Conservation (phyloP, 2,888 invertebrate species). For the Tenthredo livida region DNA sequence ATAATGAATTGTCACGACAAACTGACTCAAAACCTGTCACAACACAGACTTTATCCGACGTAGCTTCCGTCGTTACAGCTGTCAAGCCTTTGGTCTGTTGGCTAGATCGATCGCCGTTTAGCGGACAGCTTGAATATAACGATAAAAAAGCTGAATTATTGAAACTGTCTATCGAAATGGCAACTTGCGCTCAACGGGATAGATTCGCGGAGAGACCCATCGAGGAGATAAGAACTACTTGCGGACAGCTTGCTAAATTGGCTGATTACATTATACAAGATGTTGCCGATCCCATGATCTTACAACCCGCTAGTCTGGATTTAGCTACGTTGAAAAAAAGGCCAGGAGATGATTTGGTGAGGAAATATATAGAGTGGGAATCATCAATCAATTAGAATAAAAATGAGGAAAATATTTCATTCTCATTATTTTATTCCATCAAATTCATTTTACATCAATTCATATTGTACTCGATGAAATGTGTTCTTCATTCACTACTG, state of each 20-base stretch:
- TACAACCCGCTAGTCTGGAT: conserved; percentile 95
- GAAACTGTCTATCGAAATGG: conserved; percentile 90
- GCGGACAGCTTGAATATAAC: conserved; percentile 85
- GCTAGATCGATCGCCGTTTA: conserved; percentile 88
- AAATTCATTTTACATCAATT: not conserved
- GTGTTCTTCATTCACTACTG: not conserved
- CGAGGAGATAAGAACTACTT: conserved; percentile 86
- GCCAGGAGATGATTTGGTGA: conserved; percentile 89
- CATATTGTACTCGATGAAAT: not conserved
- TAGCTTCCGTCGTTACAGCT: conserved; percentile 90
- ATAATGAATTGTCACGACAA: conserved; percentile 84
- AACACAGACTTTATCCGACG: conserved; percentile 91
- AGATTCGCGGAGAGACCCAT: conserved; percentile 93
- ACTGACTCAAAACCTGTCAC: conserved; percentile 83
- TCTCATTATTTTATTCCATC: not conserved
- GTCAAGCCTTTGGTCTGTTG: conserved; percentile 94
- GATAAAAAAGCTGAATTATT: conserved; percentile 87
- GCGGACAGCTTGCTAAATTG: conserved; percentile 87
- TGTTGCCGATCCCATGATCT: conserved; percentile 92
- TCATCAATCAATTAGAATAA: not conserved
- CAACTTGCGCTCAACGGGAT: conserved; percentile 94
- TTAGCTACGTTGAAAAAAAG: conserved; percentile 91
- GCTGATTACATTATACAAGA: conserved; percentile 94
- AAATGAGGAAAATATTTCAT: not conserved
- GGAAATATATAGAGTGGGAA: conserved; percentile 20